A percentile compares a stretch with the other conserved stretches of the same genome.
phyloP scores from a whole-genome alignment of 1,140 invertebrate genomes.

The Portunus trituberculatus region DNA sequence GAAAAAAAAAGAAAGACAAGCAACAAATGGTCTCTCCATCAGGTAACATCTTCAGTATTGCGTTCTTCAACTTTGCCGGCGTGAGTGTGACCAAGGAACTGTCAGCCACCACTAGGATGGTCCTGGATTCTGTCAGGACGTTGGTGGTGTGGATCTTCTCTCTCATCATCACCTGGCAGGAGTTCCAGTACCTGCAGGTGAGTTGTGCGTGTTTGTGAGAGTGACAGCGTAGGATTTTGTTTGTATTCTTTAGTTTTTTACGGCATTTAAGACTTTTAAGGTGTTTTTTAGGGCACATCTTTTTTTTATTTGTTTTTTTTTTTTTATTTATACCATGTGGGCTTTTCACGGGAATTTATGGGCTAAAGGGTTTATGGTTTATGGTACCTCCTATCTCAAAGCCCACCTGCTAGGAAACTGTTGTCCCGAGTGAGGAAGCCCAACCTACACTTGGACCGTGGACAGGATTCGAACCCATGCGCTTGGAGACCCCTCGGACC shows the following conservation, averaged over 20 bases:
- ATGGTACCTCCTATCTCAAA: too few relatives aligned
- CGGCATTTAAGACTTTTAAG: not conserved
- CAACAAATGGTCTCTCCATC: too few relatives aligned
- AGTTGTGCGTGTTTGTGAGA: slow-evolving; percentile 37
- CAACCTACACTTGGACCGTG: too few relatives aligned
- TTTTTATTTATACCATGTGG: too few relatives aligned
- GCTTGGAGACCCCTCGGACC: too few relatives aligned
- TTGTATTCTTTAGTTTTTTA: not conserved
- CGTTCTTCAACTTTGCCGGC: slow-evolving; percentile 98
- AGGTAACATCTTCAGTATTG: slow-evolving; percentile 92
- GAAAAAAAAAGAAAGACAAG: too few relatives aligned
- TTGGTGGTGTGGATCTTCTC: slow-evolving; percentile 94
- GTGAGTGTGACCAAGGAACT: slow-evolving; percentile 97
- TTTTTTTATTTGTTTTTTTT: too few relatives aligned
- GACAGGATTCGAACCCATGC: too few relatives aligned
- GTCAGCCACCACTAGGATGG: slow-evolving; percentile 94
- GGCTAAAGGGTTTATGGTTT: too few relatives aligned
- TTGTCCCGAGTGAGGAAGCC: too few relatives aligned
- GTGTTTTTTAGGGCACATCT: not conserved
- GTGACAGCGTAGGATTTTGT: not conserved
- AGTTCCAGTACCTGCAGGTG: slow-evolving; percentile 90
- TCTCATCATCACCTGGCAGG: slow-evolving; percentile 88
- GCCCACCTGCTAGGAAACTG: too few relatives aligned
- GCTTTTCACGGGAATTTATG: too few relatives aligned
- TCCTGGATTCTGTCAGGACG: slow-evolving; percentile 94